Conservation (phyloP, 2,888 invertebrate species). For the Oscheius sp. region DNA sequence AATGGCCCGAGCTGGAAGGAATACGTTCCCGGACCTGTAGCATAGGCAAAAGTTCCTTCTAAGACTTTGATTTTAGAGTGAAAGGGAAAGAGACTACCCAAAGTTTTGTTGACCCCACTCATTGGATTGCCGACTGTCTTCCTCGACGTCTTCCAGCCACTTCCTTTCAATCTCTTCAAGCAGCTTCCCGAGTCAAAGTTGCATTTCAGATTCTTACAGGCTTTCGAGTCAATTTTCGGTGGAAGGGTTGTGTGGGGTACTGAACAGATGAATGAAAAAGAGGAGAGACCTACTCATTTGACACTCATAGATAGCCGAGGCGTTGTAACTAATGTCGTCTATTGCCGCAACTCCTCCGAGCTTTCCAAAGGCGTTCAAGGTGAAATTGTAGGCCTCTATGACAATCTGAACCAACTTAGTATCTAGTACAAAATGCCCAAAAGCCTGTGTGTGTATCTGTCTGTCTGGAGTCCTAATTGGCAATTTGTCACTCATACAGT, state of each 20-base stretch:
- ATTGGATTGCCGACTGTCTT: conserved; percentile 41
- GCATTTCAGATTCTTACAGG: conserved; percentile 55
- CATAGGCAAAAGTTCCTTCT: conserved; percentile 60
- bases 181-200: conserved; percentile 59
- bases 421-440: no score
- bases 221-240: conserved; percentile 42
- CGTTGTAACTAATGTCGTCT: conserved; percentile 64
- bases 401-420: conserved; percentile 53
- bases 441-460: no score
- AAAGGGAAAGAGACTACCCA: conserved; percentile 40
- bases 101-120: conserved; percentile 41
- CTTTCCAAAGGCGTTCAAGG: conserved; percentile 63
- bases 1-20: conserved; percentile 48
- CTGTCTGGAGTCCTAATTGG: no score
- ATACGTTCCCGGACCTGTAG: conserved; percentile 54
- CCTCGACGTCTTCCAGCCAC: conserved; percentile 42
- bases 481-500: no score
- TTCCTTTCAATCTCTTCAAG: conserved; percentile 40
- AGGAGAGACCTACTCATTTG: conserved; percentile 41
- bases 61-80: background rate
- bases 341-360: conserved; percentile 66
- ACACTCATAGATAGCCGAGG: conserved; percentile 55
- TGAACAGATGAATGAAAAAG: conserved; percentile 32
- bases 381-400: conserved; percentile 64
- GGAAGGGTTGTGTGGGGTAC: conserved; percentile 58